Evolutionary conservation across 2,797 vertebrate species (phyloP).

Genomic region (Bovichtus diacanthus): DNA sequence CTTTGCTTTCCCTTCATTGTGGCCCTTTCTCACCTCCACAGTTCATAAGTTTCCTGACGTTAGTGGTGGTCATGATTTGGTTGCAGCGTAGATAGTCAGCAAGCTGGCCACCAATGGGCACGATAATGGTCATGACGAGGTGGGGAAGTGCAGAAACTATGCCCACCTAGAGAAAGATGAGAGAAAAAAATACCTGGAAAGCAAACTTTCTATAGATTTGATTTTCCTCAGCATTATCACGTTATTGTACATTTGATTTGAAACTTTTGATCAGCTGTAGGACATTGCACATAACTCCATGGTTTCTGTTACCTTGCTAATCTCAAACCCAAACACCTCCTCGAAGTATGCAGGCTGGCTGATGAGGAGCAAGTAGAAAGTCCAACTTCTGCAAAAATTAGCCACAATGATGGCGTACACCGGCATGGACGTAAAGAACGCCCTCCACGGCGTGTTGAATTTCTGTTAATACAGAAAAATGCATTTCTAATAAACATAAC

Average conservation of each 20-base stretch:
- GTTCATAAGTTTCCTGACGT: conserved; percentile 95
- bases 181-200: neutral
- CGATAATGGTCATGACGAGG: conserved; percentile 95
- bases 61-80: conserved; percentile 93
- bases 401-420: conserved; percentile 96
- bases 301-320: conserved; percentile 90
- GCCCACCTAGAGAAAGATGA: conserved; percentile 85
- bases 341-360: conserved; percentile 96
- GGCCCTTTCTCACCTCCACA: conserved; percentile 87
- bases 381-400: conserved; percentile 96
- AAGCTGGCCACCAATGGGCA: conserved; percentile 93
- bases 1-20: neutral
- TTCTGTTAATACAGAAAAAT: conserved; percentile 80
- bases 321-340: conserved; percentile 94
- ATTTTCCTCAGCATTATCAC: neutral
- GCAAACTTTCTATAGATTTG: neutral
- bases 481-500: no score
- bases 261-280: neutral
- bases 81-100: conserved; percentile 90
- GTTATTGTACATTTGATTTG: neutral
- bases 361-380: conserved; percentile 95
- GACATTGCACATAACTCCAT: neutral
- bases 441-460: conserved; percentile 92
- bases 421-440: conserved; percentile 95
- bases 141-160: conserved; percentile 92